Evolutionary conservation across 2,113 vertebrate species (phyloP), one percentile per base, ranked within the genome.

Genomic region (Chunga burmeisteri): DNA sequence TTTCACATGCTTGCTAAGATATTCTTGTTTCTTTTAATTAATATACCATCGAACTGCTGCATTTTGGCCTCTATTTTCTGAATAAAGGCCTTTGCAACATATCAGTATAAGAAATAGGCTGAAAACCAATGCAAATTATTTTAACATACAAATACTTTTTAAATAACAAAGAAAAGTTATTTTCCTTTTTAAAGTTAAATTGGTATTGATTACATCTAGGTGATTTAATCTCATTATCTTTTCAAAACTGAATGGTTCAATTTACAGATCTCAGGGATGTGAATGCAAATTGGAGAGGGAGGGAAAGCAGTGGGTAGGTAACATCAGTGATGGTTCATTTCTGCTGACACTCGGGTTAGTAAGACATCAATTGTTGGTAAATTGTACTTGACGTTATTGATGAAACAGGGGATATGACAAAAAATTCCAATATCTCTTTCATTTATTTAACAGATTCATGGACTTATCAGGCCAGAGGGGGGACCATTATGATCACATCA

Each of bases 381-480:
- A 94, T 62, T 75, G 20, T 46, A 86, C 63, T 50, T 88, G 81
- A 53, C 62, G 58, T 42, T 86, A 85, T 77, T 73, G 81, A 88
- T 92, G 70, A 91, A 90, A 66, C 19, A 56, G 34, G 19, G 61
- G 84, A 91, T 77, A 88, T 65, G 40, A 80, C 66, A 90, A 87
- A 91, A 92, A 42, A 34, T 8, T 88, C 40, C 38, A 88, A 26
- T 91, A 61, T 42, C 6, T 68, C 27, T 75, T 84, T 79, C 61
- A 94, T 87, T 95, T 94, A 38, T 89, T 84, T 90, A 62, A 80
- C 58, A 88, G 66, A 95, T 91, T 88, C 19, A 55, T 85, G 36
- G 53, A 93, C 53, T 90, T 93, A 34, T 80, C 29, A 93, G 70
- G 71, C 22, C 47, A 77, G 49, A 83, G n/a, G 1, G 47, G 13